phyloP scores from a whole-genome alignment of 1,140 invertebrate genomes.

The Trachelipus rathkii region DNA sequence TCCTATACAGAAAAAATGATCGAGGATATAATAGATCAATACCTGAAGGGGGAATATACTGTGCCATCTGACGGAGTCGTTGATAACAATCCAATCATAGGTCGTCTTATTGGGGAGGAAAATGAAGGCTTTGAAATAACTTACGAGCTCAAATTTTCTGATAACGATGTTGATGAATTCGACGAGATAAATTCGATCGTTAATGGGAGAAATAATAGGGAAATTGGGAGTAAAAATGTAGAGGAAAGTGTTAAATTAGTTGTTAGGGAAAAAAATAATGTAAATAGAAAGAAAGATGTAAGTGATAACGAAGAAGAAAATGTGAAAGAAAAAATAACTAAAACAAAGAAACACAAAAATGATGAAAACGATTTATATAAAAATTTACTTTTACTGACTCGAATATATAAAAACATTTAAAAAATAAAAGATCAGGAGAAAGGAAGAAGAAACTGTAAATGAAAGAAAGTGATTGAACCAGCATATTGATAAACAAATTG shows the following conservation, averaged over 20 bases:
- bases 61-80: neutral
- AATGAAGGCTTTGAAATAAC: neutral
- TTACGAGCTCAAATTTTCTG: neutral
- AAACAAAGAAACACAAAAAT: neutral
- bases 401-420: too few relatives aligned
- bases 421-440: neutral
- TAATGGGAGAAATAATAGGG: neutral
- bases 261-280: neutral
- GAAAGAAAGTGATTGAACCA: neutral
- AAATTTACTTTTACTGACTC: too few relatives aligned
- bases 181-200: neutral
- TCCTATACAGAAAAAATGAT: neutral
- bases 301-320: neutral
- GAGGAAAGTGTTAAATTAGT: too few relatives aligned
- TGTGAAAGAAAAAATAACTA: neutral
- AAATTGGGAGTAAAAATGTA: too few relatives aligned
- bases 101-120: neutral
- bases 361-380: neutral
- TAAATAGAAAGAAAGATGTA: neutral
- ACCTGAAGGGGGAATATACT: too few relatives aligned
- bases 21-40: too few relatives aligned
- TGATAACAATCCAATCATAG: neutral
- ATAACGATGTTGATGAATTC: neutral
- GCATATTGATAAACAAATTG: neutral
- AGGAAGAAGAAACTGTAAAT: neutral